Conservation (phyloP, 2,113 vertebrate species). For the Daubentonia madagascariensis region DNA sequence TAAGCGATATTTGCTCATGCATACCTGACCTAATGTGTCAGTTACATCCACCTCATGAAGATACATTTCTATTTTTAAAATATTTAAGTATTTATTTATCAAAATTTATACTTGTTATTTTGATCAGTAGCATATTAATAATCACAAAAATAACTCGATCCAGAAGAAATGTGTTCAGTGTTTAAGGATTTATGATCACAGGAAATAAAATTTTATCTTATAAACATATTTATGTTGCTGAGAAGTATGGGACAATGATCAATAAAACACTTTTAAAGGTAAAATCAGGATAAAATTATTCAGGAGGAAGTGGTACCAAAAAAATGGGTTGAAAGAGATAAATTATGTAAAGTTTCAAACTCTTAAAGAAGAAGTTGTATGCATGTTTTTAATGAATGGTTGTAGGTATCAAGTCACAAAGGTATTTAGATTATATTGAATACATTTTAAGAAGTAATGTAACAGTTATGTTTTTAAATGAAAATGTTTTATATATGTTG, state of each 20-base stretch:
- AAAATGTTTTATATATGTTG: not conserved
- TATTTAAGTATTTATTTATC: not conserved
- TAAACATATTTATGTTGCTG: not conserved
- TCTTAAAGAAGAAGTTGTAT: not conserved
- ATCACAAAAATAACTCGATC: slow-evolving; percentile 28
- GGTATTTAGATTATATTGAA: not conserved
- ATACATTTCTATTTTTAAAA: not conserved
- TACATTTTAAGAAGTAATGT: not conserved
- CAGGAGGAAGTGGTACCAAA: not conserved
- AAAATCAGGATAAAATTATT: slow-evolving; percentile 26
- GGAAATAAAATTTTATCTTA: slow-evolving; percentile 49
- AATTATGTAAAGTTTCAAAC: slow-evolving; percentile 6
- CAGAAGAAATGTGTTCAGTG: slow-evolving; percentile 39
- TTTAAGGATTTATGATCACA: not conserved
- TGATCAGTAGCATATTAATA: not conserved
- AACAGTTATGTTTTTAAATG: not conserved
- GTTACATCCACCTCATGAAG: not conserved
- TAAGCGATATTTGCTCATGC: not conserved
- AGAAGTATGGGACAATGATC: not conserved
- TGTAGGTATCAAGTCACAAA: not conserved
- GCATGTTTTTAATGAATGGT: not conserved
- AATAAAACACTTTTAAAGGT: slow-evolving; percentile 8
- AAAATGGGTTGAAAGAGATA: slow-evolving; percentile 10
- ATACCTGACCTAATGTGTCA: not conserved
- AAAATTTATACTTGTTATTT: not conserved